Conservation (phyloP, 2,888 invertebrate genomes). For the Nephrotoma flavescens region DNA sequence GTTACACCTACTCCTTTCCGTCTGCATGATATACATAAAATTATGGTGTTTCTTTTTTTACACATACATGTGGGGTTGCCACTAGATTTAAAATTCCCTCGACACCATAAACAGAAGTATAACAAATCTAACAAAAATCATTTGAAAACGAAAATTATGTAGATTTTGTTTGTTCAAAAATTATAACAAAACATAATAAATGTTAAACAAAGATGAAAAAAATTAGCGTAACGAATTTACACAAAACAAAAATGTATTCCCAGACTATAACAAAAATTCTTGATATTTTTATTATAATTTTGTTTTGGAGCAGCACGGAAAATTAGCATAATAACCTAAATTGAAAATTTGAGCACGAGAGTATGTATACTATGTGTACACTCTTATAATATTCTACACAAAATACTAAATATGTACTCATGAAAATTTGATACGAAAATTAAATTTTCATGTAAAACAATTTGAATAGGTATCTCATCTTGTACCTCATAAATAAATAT, state of each 20-base stretch:
- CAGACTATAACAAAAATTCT: not conserved
- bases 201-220: not conserved
- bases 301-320: not conserved
- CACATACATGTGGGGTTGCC: not conserved
- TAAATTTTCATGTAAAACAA: not conserved
- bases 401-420: not conserved
- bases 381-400: not conserved
- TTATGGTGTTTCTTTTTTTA: too few species aligned
- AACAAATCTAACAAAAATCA: not conserved
- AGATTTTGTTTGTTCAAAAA: not conserved
- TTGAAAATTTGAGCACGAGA: not conserved
- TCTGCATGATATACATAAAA: too few species aligned
- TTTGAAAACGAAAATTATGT: not conserved
- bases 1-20: too few species aligned
- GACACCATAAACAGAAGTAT: not conserved
- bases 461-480: not conserved
- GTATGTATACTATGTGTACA: not conserved
- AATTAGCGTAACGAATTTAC: not conserved
- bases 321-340: not conserved
- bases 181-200: not conserved
- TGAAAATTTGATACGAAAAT: not conserved
- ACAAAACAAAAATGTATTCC: not conserved
- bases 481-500: too few species aligned
- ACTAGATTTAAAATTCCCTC: not conserved
- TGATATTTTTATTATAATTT: not conserved